A percentile compares a stretch with the other conserved stretches of the same genome.
phyloP scores from a whole-genome alignment of 2,888 invertebrate genomes.

The Chironomus riparius region DNA sequence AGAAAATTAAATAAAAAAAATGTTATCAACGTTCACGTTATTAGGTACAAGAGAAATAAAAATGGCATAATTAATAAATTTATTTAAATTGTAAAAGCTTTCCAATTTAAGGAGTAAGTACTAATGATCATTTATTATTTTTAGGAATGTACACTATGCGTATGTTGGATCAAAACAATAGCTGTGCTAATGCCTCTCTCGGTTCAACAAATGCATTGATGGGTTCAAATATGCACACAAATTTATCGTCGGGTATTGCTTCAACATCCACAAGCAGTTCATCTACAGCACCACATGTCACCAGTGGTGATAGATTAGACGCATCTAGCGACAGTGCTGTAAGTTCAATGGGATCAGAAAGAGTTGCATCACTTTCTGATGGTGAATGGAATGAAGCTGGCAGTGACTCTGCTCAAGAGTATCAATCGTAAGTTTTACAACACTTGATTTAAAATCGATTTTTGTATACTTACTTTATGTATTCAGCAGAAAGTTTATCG shows the following conservation, averaged over 20 bases:
- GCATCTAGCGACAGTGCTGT: conserved; percentile 87
- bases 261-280: conserved; percentile 36
- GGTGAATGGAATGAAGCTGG: conserved; percentile 85
- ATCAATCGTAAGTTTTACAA: conserved; percentile 40
- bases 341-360: conserved; percentile 85
- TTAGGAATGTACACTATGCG: conserved; percentile 82
- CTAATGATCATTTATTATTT: neutral
- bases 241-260: conserved; percentile 32
- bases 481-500: conserved; percentile 32
- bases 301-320: conserved; percentile 57
- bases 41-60: neutral
- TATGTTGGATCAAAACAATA: conserved; percentile 55
- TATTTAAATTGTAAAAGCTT: too few relatives aligned
- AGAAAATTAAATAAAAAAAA: neutral
- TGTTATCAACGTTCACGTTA: conserved; percentile 22
- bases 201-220: conserved; percentile 30
- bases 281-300: conserved; percentile 16
- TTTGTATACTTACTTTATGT: too few relatives aligned
- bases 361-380: conserved; percentile 79
- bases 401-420: conserved; percentile 76
- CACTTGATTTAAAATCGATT: too few relatives aligned
- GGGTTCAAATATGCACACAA: conserved; percentile 28
- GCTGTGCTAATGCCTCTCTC: conserved; percentile 41
- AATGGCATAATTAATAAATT: neutral
- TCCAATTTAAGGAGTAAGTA: too few relatives aligned